Base-by-base conservation (phyloP, 2,797 vertebrate genomes). In the Eurystomus glaucurus region DNA sequence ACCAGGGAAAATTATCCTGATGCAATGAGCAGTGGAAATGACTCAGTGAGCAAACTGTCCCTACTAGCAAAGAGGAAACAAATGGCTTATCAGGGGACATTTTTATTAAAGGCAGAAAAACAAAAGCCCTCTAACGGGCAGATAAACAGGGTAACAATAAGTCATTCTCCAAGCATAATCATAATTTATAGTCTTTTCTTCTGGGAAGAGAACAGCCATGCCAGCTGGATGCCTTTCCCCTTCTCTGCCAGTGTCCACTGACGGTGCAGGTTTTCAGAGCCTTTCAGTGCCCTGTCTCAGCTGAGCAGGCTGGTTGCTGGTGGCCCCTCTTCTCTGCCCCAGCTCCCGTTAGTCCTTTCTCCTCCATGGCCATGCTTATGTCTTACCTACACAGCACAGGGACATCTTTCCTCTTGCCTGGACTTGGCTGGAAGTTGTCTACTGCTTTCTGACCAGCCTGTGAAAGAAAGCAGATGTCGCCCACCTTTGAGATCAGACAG, bases 301-400 rank as follows among this genome's bases (percentile, higher is more conserved):
- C 35, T 33, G 11, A 39, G 31, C 50, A 45, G 57, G 39, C 14
- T 71, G 69, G 10, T 14, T 22, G 4, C 6, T 10, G 33, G 46
- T 45, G 61, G 65, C n/a, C 46, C n/a, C n/a, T 41, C 2, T 0
- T 62, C 71, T 75, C 57, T 84, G 31, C 14, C 29, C 18, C 20
- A 37, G 31, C 37, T 84, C 57, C 54, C n/a, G 4, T 2, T 23
- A 43, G n/a, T 4, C 16, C 52, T 46, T 74, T 31, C 43, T 45
- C 9, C 35, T 35, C 19, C 45, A 14, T 1, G 3, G 52, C 48
- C 6, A 0, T 14, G 35, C 1, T 0, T 1, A 0, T 10, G 26
- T 35, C 37, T 17, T 22, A 29, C 65, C 69, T 39, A 22, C 20
- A 2, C 6, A 33, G 52, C 72, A 14, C 3, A 18, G 31, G 25